Evolutionary conservation across 2,797 vertebrate species (phyloP).

Genomic region (Anas bahamensis): DNA sequence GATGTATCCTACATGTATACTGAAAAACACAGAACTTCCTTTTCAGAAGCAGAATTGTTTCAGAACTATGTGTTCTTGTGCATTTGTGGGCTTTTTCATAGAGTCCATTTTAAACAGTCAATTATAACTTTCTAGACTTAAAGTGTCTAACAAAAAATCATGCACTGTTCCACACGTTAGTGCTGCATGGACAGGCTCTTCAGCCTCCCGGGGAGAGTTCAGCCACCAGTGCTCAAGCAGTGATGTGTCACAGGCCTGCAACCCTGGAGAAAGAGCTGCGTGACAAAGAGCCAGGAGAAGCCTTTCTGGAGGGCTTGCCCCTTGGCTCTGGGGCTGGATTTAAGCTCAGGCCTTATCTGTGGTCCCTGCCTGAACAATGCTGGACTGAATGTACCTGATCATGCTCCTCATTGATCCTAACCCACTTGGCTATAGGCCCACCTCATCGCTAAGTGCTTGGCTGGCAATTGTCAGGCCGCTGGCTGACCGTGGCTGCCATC

Average conservation of each 20-base stretch:
- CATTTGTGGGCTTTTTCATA: neutral
- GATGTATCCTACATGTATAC: neutral
- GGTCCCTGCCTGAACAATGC: neutral
- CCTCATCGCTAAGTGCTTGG: neutral
- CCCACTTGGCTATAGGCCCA: neutral
- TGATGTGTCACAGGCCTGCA: neutral
- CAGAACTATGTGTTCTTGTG: neutral
- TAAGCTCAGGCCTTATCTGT: neutral
- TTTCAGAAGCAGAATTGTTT: neutral
- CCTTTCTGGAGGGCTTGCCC: neutral
- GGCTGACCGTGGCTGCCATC: neutral
- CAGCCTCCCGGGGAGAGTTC: neutral
- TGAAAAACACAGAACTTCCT: neutral
- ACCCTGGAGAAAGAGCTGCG: neutral
- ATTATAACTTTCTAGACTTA: neutral
- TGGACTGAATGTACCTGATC: neutral
- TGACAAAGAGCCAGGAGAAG: neutral
- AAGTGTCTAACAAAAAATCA: neutral
- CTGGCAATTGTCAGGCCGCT: neutral
- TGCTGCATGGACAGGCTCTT: neutral
- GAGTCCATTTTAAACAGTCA: neutral
- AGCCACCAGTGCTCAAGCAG: neutral
- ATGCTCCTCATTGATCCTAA: neutral
- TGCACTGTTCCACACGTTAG: neutral
- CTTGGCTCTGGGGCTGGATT: neutral